Base-by-base conservation (phyloP, 2,113 vertebrate species). In the Actinemys pallida region DNA sequence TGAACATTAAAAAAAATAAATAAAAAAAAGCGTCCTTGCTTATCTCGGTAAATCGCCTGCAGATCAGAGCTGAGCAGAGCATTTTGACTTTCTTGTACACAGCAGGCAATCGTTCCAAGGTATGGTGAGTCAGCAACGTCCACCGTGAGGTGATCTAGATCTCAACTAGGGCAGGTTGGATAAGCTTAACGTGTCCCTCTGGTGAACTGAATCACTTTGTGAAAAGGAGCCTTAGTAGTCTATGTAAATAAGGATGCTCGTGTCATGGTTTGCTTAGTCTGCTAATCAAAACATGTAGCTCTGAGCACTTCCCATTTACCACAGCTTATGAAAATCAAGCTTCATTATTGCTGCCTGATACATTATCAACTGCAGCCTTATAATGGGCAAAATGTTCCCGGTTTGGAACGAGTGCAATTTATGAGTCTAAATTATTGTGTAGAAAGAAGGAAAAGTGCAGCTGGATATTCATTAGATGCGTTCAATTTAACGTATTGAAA, bases 271-370 rank as follows among this genome's bases (percentile, higher is more conserved):
- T 88, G 52, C 95, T 94, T 96, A 89, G 57, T 83, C 87, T 92
- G 89, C 86, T 97, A 96, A 97, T 96, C 95, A 97, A 94, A 96
- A 96, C 81, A 88, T 94, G 69, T 87, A 47, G 83, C 93, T 96
- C 93, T 97, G 97, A 97, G 72, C 83, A 85, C 49, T 94, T 93
- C 56, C 45, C 75, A 85, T 96, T 97, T 96, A 92, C 78, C 62
- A 47, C 59, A 92, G 81, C 85, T 95, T 69, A 94, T 97, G 96
- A 96, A 97, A 98, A 97, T 93, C 91, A 96, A 96, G 95, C 85
- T 49, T 94, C 92, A 75, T 97, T 96, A 96, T 95, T 94, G 83
- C 88, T 84, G 81, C 82, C 95, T 95, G 95, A 91, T 93, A 72
- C 75, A 87, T 94, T 86, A 91, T 94, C 76, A 92, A 92, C 82